Evolutionary conservation across 1,140 invertebrate genomes (phyloP), one percentile per base, ranked within the genome.

Genomic region (Drosophila bocki): DNA sequence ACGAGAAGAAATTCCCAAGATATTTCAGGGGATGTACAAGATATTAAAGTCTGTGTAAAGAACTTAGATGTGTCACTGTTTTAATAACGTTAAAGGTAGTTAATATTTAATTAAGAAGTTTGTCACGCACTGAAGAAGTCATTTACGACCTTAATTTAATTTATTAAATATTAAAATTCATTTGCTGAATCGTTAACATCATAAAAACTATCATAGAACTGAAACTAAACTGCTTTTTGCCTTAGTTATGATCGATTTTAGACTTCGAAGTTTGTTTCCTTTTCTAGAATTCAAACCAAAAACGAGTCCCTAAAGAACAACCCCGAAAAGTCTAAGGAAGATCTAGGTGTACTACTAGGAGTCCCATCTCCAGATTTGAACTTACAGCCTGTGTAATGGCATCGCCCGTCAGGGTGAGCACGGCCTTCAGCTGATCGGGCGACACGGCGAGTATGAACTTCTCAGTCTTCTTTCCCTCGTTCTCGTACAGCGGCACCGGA

Each of bases 321-420:
- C 51, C 17, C 7, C 0, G 11, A 15, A 19, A 13, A 2, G 7
- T 11, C 2, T 26, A 11, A 17, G 5, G 1, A 26, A 2, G 7
- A 13, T 1, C 15, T 13, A 17, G 3, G 1, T n/a, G 37, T n/a
- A 17, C 7, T 32, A 22, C 17, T 9, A 4, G 47, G 0, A n/a
- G 7, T 15, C 3, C 17, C 2, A 5, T 2, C 7, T 22, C 9
- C 0, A 3, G 4, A 3, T 4, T 0, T 35, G 9, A 22, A 35
- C 78, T 95, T 95, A 98, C 97, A 63, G 97, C 97, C 94, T 97
- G 96, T 71, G 97, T 97, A 78, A 99, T 98, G 91, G 97, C 97
- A 92, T 98, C 97, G 48, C 97, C 98, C 47, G 96, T 97, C 37
- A 99, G 93, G 22, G 97, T 98, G 17, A 98, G 96, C 63, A 97